Conservation (phyloP, 2,797 vertebrate genomes). For the Thaleichthys pacificus region DNA sequence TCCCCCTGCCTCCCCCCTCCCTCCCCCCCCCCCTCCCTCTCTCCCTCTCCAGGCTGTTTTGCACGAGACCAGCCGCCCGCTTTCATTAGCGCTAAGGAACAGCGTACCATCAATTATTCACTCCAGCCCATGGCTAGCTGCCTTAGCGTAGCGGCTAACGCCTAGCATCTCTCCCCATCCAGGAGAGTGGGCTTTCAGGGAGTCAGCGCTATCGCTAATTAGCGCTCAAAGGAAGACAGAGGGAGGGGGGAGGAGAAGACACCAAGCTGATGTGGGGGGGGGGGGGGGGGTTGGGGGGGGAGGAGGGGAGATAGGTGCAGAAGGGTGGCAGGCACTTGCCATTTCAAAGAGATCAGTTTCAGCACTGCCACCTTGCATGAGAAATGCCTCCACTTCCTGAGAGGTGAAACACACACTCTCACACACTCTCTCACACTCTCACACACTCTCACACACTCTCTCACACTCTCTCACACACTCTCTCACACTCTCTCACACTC, state of each 20-base stretch:
- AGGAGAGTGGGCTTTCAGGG: conserved; percentile 39
- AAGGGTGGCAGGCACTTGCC: neutral
- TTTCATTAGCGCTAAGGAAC: conserved; percentile 62
- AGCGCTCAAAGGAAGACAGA: conserved; percentile 18
- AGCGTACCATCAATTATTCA: conserved; percentile 67
- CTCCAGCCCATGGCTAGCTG: conserved; percentile 36
- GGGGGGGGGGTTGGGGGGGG: neutral
- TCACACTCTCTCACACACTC: conserved; percentile 8
- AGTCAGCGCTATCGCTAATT: conserved; percentile 46
- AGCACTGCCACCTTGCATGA: conserved; percentile 29
- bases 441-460: conserved; percentile 5
- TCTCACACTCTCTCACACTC: neutral
- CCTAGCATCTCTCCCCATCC: conserved; percentile 32
- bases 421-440: neutral
- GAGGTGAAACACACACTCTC: neutral
- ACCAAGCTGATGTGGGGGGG: no score
- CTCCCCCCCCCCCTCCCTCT: no score
- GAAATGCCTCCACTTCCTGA: conserved; percentile 10
- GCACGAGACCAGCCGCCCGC: conserved; percentile 53
- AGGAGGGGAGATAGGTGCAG: neutral
- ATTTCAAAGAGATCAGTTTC: conserved; percentile 37
- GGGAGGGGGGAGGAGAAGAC: no score
- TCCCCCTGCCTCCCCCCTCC: no score
- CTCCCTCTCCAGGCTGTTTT: conserved; percentile 9
- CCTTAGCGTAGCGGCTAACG: conserved; percentile 30